Evolutionary conservation across 2,888 invertebrate genomes (phyloP).

Genomic region (Apomyelois bistriatella): DNA sequence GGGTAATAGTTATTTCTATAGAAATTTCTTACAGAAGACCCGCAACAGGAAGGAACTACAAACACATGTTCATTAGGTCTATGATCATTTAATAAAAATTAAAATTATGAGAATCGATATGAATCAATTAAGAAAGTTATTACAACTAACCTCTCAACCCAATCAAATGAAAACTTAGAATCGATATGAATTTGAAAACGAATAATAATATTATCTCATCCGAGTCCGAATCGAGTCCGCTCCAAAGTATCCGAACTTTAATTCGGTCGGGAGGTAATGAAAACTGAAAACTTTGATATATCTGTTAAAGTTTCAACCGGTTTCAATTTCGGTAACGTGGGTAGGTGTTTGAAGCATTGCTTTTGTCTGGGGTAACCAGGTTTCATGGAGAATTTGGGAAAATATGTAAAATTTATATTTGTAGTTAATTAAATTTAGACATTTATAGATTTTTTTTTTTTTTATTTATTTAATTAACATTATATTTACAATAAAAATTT

Average conservation of each 20-base stretch:
- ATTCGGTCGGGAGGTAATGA: slow-evolving; percentile 15
- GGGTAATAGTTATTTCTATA: no score
- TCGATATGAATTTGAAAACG: not conserved
- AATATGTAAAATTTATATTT: no score
- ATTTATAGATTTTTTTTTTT: no score
- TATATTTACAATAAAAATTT: no score
- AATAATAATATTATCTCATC: slow-evolving; percentile 1
- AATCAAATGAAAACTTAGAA: not conserved
- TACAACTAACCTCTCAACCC: not conserved
- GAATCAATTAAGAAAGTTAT: not conserved
- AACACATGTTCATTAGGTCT: no score
- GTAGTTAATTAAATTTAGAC: no score
- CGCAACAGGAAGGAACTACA: no score
- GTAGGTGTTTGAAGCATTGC: slow-evolving; percentile 17
- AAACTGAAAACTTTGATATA: slow-evolving; percentile 20
- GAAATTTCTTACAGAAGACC: no score
- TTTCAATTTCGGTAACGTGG: slow-evolving; percentile 18
- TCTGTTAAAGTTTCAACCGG: slow-evolving; percentile 14
- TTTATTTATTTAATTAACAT: no score
- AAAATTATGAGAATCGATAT: not conserved
- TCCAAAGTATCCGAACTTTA: slow-evolving; percentile 9
- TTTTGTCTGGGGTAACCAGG: not conserved
- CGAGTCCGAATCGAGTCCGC: not conserved
- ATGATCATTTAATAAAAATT: slow-evolving; percentile 15
- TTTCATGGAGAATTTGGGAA: not conserved